These are phyloP conservation scores for Drosophila quadrilineata DNA, from an alignment of 1,140 invertebrate species.

Conservation along the genomic window DNA sequence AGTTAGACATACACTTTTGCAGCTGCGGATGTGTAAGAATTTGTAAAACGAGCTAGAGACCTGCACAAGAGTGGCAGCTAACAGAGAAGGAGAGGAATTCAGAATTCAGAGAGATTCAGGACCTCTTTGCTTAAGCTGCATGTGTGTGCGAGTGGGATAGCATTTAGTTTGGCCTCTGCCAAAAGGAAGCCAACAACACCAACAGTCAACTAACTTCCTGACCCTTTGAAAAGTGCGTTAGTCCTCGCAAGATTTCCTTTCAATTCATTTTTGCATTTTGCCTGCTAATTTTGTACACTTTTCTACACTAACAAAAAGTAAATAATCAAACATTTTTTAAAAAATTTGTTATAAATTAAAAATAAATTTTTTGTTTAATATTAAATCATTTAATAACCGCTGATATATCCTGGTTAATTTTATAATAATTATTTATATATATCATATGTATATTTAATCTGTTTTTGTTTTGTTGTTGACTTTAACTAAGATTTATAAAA, in stretches of 20 bases:
- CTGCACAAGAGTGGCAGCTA: constrained; percentile 16
- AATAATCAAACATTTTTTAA: too few relatives aligned
- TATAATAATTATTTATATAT: too few relatives aligned
- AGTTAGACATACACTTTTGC: constrained; percentile 2
- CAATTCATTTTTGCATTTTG: constrained; percentile 66
- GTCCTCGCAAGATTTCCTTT: neutral
- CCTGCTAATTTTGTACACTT: constrained; percentile 68
- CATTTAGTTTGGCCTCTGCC: neutral
- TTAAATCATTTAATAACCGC: too few relatives aligned
- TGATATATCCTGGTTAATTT: too few relatives aligned
- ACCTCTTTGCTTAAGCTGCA: too few relatives aligned
- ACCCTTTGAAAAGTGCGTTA: constrained; percentile 36
- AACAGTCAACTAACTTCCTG: constrained; percentile 21
- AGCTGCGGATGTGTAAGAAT: constrained; percentile 70
- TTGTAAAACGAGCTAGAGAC: constrained; percentile 67
- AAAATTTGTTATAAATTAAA: too few relatives aligned
- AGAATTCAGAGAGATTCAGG: neutral
- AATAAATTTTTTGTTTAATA: too few relatives aligned
- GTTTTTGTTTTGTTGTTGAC: neutral
- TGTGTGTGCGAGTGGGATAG: neutral
- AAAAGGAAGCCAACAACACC: constrained; percentile 13
- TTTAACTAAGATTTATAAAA: too few relatives aligned
- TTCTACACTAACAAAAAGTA: too few relatives aligned
- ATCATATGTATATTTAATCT: too few relatives aligned
- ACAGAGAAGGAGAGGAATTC: neutral